Conservation (phyloP, 2,888 invertebrate species). For the Drosophila tanythrix region DNA sequence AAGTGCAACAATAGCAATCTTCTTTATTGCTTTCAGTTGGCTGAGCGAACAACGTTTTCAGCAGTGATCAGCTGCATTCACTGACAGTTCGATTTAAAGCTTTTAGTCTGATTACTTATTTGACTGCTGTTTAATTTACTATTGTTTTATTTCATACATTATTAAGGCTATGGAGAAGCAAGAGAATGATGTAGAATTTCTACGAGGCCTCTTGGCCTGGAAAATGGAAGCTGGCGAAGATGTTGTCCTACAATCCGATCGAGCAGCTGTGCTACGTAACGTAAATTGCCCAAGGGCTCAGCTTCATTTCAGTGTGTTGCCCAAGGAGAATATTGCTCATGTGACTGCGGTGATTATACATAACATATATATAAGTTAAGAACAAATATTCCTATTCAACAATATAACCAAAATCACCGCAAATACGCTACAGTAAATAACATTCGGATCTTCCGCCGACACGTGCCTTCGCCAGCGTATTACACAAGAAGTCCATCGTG, state of each 20-base stretch:
- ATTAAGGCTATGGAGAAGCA: no score
- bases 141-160: no score
- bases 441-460: no score
- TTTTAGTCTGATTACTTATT: background rate
- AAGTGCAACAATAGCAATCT: background rate
- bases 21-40: no score
- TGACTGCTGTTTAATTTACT: background rate
- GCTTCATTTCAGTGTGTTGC: conserved; percentile 39
- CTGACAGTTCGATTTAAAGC: background rate
- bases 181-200: background rate
- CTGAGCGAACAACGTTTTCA: background rate
- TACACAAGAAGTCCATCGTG: no score
- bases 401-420: no score
- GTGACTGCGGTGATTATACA: conserved; percentile 22
- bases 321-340: conserved; percentile 29
- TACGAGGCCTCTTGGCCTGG: conserved; percentile 20
- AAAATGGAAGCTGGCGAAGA: conserved; percentile 19
- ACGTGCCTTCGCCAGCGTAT: no score
- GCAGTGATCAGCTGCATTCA: conserved; percentile 2
- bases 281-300: conserved; percentile 25
- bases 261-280: conserved; percentile 37
- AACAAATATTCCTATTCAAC: no score
- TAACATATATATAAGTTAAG: background rate
- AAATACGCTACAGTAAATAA: no score
- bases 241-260: conserved; percentile 38